Percentiles rank a stretch among this genome's conserved stretches.
Conservation (phyloP, 2,888 invertebrate genomes). For the Halictus ligatus region DNA sequence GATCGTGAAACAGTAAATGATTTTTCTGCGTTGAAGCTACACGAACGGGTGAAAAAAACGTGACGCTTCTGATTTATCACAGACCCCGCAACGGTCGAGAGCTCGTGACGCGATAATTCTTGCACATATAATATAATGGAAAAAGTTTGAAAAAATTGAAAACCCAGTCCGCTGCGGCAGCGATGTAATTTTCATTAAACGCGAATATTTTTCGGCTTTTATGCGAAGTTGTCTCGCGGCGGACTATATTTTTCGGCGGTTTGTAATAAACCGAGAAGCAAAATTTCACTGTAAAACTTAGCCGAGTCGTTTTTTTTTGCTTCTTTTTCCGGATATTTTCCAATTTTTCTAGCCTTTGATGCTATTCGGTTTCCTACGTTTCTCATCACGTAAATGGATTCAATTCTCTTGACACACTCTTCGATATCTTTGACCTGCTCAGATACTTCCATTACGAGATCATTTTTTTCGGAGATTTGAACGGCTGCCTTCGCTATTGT, state of each 20-base stretch:
- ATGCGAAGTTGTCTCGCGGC: not conserved
- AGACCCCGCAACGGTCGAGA: not conserved
- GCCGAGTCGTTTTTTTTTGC: not conserved
- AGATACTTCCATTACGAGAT: not conserved
- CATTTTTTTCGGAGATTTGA: not conserved
- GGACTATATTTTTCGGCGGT: not conserved
- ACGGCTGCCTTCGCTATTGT: not conserved
- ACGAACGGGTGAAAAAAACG: slow-evolving; percentile 13
- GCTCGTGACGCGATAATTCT: slow-evolving; percentile 28
- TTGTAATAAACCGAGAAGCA: not conserved
- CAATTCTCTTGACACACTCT: not conserved
- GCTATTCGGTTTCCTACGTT: not conserved
- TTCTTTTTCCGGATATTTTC: not conserved
- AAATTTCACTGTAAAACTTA: not conserved
- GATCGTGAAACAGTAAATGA: slow-evolving; percentile 35
- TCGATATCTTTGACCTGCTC: not conserved
- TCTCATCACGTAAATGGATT: slow-evolving; percentile 3
- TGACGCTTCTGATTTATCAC: slow-evolving; percentile 5
- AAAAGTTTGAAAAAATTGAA: slow-evolving; percentile 9
- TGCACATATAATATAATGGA: not conserved
- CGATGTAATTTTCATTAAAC: not conserved
- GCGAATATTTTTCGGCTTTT: not conserved
- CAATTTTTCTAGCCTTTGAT: not conserved
- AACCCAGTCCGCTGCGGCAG: not conserved
- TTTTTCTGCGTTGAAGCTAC: slow-evolving; percentile 45